Evolutionary conservation across 2,888 invertebrate genomes (phyloP), one percentile per base, ranked within the genome.

Genomic region (Schrankia costaestrigalis): DNA sequence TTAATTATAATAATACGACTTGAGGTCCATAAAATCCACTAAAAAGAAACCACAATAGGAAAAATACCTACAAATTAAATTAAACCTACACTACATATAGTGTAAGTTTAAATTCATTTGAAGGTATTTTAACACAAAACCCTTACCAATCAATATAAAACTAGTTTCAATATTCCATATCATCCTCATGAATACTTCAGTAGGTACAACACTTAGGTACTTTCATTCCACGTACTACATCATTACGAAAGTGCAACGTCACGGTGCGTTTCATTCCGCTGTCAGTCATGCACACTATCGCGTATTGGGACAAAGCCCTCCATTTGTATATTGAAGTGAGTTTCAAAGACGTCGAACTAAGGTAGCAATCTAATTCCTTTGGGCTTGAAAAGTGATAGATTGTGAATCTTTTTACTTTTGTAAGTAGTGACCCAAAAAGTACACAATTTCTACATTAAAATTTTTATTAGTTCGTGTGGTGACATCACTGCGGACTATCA

Each of bases 181-280:
- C 31, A 37, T 28, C 11, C 13, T 25, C 11, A 17, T 28, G 12
- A 15, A 11, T 26, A 29, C n/a, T 26, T 1, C 13, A 6, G 25
- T 33, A 55, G 8, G 25, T 33, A 55, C 51, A 31, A 32, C 35
- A 40, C 27, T 12, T 12, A 8, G 23, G 26, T 41, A 36, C 36
- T 39, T 21, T 29, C 32, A 33, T 39, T 35, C 28, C 28, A 35
- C 35, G 33, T 30, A 38, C 24, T 22, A 38, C 45, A 41, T 52
- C 53, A 54, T 56, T 52, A 56, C 23, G n/a, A 52, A 52, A 52
- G 39, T 56, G 56, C 56, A 41, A 17, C 26, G 31, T 55, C 54
- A 55, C 13, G 26, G 23, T 4, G 24, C 23, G 27, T 12, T 37
- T 41, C 23, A 35, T 40, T 35, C 41, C 22, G 15, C 52, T 38